Percentiles rank a stretch among this genome's conserved stretches.
phyloP scores from a whole-genome alignment of 1,140 invertebrate genomes.

The Trachymyrmex cornetzi region DNA sequence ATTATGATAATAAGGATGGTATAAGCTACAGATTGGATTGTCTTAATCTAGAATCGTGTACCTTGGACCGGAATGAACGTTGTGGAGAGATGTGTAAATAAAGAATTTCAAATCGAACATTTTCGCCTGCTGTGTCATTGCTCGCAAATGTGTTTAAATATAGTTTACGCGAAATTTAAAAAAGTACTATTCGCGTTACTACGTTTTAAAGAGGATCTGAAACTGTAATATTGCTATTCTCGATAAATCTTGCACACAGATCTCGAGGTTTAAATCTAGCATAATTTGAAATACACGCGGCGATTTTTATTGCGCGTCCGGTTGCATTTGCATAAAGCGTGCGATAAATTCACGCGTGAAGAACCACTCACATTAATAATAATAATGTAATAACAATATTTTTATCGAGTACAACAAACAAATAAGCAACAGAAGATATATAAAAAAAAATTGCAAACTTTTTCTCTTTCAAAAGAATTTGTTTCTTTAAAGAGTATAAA shows the following conservation, averaged over 20 bases:
- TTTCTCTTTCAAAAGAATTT: neutral
- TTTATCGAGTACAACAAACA: constrained; percentile 6
- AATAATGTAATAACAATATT: constrained; percentile 22
- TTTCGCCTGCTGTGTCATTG: constrained; percentile 19
- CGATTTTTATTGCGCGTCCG: constrained; percentile 9
- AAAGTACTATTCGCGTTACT: constrained; percentile 36
- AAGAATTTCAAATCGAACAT: constrained; percentile 42
- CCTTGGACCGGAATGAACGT: constrained; percentile 67
- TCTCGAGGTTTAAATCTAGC: constrained; percentile 37
- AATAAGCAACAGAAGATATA: neutral
- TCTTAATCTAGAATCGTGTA: constrained; percentile 73
- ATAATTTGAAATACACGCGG: constrained; percentile 8
- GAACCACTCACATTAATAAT: constrained; percentile 44
- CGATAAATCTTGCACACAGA: constrained; percentile 48
- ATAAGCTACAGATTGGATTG: constrained; percentile 71
- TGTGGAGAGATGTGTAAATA: constrained; percentile 39
- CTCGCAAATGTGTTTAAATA: constrained; percentile 28
- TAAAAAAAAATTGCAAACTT: constrained; percentile 1
- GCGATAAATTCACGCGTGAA: constrained; percentile 26
- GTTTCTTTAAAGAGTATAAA: neutral
- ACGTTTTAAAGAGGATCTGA: constrained; percentile 29
- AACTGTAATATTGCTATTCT: constrained; percentile 48
- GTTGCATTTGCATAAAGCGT: constrained; percentile 26
- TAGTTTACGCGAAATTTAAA: constrained; percentile 41
- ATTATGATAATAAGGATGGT: constrained; percentile 56